Evolutionary conservation across 2,113 vertebrate species (phyloP).

Genomic region (Bubalus kerabau): DNA sequence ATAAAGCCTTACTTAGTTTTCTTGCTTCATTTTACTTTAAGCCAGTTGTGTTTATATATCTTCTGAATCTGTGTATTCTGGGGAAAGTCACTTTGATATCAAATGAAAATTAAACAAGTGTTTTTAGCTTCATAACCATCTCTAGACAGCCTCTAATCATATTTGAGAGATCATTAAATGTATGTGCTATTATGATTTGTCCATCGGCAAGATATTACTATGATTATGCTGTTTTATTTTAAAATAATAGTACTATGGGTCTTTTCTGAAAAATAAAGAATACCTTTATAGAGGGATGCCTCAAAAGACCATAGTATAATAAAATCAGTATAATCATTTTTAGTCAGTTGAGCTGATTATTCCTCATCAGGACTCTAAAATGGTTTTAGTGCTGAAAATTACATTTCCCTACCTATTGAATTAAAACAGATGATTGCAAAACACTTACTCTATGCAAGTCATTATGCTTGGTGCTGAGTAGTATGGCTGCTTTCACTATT

Average conservation of each 20-base stretch:
- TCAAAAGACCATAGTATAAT: background rate
- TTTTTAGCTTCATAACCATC: constrained; percentile 22
- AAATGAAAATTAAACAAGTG: background rate
- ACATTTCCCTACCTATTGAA: background rate
- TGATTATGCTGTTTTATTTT: background rate
- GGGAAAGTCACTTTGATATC: constrained; percentile 17
- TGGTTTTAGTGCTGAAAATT: constrained; percentile 33
- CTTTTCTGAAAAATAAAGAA: constrained; percentile 26
- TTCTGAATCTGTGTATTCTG: constrained; percentile 3
- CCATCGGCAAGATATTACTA: background rate
- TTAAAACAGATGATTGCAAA: constrained; percentile 12
- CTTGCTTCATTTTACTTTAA: background rate
- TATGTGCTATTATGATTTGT: background rate
- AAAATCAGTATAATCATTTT: background rate
- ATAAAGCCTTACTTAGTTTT: background rate
- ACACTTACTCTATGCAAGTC: background rate
- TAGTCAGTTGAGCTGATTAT: background rate
- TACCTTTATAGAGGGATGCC: background rate
- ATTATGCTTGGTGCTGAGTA: background rate
- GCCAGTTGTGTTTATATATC: background rate
- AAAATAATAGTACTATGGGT: background rate
- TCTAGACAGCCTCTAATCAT: background rate
- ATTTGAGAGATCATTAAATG: background rate
- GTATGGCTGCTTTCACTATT: background rate
- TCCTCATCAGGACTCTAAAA: background rate